Evolutionary conservation across 2,888 invertebrate genomes (phyloP), one percentile per base, ranked within the genome.

Genomic region (Sturmia bella): DNA sequence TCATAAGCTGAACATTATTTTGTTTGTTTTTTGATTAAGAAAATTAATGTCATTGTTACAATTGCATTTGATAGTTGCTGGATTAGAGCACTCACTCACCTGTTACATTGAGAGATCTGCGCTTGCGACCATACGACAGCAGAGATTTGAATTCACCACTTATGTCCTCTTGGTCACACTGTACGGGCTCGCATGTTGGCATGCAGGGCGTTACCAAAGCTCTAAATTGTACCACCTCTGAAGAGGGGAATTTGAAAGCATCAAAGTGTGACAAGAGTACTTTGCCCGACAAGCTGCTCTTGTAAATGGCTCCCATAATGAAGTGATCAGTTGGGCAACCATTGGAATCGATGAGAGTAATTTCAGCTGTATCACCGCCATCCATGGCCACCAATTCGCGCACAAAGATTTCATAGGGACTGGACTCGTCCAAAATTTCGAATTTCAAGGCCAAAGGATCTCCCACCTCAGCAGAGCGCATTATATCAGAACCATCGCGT

Each of bases 191-290:
- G 91, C 98, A 98, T 52, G 95, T 93, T 24, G 97, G 97, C 95
- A 98, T 95, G 91, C 98, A 98, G 0, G 98, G 98, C 2, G 97
- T 97, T 45, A 98, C 97, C 88, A 98, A 91, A n/a, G 98, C 98
- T 84, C 97, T 94, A 94, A 98, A 98, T 90, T 98, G 98, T 1
- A 98, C 98, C 56, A 97, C 95, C 90, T 98, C 97, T 13, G 97
- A 97, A 63, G 97, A 97, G 52, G 98, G 98, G 93, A 98, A 98
- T 91, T 98, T 98, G 93, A 98, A 98, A 43, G 98, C 98, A 91
- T 98, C 98, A 92, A 98, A 98, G 91, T 96, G 95, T 68, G 97
- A 97, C 81, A 97, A 92, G 83, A 98, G 92, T 86, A 96, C 94
- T 93, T 97, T 96, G 91, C 95, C 95, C 81, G 94, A 94, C 86